Conservation (phyloP, 23 tunicate genomes). For the Clavelina lepadiformis region DNA sequence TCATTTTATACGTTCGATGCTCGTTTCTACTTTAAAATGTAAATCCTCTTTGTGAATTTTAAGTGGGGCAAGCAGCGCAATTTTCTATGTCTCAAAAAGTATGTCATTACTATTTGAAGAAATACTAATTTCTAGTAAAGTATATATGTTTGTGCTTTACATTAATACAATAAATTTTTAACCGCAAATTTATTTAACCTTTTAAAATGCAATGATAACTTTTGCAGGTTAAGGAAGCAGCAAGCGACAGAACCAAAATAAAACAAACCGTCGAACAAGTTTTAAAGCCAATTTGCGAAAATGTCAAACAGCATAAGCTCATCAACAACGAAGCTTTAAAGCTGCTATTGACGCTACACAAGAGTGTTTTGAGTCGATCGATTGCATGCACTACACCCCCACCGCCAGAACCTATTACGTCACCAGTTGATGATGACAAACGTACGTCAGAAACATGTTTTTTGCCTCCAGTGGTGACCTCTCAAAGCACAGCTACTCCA, state of each 20-base stretch:
- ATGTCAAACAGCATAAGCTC: slow-evolving; percentile 7
- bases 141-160: no score
- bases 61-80: no score
- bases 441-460: slow-evolving; percentile 4
- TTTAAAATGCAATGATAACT: not conserved
- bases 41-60: no score
- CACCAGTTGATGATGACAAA: not conserved
- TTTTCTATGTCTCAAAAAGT: no score
- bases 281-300: slow-evolving; percentile 39
- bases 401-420: not conserved
- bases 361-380: not conserved
- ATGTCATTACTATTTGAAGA: no score
- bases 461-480: slow-evolving; percentile 12
- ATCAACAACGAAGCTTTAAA: slow-evolving; percentile 1
- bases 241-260: slow-evolving; percentile 29
- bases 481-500: not conserved
- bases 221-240: slow-evolving; percentile 28
- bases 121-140: no score
- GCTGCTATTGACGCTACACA: not conserved
- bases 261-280: slow-evolving; percentile 28
- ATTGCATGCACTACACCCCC: not conserved
- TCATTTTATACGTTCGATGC: no score
- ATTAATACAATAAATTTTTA: no score
- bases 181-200: no score
- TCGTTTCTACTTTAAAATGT: no score